These are phyloP conservation scores for Neuroterus valhalla DNA, from an alignment of 1,140 invertebrate genomes.

Conservation along the genomic window DNA sequence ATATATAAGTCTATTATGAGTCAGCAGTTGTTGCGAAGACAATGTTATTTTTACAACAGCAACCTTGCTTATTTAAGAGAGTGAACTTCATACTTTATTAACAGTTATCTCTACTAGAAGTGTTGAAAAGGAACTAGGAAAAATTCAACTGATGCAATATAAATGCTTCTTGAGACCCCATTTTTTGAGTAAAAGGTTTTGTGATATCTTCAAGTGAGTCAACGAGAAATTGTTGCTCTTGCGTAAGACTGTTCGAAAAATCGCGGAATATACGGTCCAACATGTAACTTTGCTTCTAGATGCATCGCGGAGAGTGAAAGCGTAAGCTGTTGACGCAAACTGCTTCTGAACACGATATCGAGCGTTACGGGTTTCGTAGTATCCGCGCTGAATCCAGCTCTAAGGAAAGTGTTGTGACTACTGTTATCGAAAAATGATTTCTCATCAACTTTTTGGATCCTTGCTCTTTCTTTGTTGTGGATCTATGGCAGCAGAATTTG, in stretches of 20 bases:
- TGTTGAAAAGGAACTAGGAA: too few relatives aligned
- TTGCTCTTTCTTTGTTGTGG: conserved; percentile 35
- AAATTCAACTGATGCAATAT: too few relatives aligned
- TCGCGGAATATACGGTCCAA: not conserved
- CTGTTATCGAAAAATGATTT: conserved; percentile 36
- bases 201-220: too few relatives aligned
- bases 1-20: too few relatives aligned
- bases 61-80: too few relatives aligned
- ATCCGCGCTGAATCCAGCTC: conserved; percentile 30
- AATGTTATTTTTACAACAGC: too few relatives aligned
- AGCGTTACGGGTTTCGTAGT: conserved; percentile 40
- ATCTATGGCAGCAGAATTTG: conserved; percentile 54
- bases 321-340: conserved; percentile 47
- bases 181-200: too few relatives aligned
- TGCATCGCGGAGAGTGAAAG: conserved; percentile 70
- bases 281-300: conserved; percentile 45
- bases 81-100: too few relatives aligned
- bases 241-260: not conserved
- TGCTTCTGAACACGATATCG: not conserved
- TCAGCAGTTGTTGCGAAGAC: too few relatives aligned
- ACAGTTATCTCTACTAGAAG: too few relatives aligned
- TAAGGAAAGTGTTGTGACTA: conserved; percentile 13
- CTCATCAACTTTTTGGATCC: conserved; percentile 31
- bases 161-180: too few relatives aligned
- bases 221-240: not conserved